Evolutionary conservation across 2,888 invertebrate species (phyloP), one percentile per base, ranked within the genome.

Genomic region (Ormyrus thymus): DNA sequence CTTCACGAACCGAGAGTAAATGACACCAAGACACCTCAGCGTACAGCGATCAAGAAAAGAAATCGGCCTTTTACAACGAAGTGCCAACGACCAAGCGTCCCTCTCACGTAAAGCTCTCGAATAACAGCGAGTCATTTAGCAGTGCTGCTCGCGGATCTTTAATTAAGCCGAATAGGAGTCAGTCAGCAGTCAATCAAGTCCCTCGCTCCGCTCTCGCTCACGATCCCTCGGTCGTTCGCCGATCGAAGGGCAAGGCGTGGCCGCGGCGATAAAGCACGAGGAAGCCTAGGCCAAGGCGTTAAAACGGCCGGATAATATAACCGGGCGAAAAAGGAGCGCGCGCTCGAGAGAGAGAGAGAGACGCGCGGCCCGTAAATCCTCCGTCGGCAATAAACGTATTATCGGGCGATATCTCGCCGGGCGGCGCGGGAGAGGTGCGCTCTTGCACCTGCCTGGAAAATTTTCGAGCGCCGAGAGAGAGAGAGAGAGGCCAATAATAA

Each of bases 351-450:
- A 7, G 10, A 15, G 48, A 64, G 48, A 45, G 45, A 45, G 61
- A 11, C 51, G 9, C 29, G 62, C n/a, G 10, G 15, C n/a, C 83
- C 84, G 83, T 85, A 85, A 85, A 85, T 86, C 82, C 82, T 76
- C 81, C 79, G 82, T 83, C 83, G 83, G 29, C 79, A 83, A 85
- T 85, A 86, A 85, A 84, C 82, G 83, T 84, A 85, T 86, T 86
- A 86, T 85, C 84, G 82, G 76, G 69, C 76, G 66, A 81, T 75
- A 80, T 81, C 79, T 79, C 70, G 70, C 8, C 15, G n/a, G 29
- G 11, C 3, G n/a, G 50, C 11, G 58, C 15, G 13, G 13, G 6
- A 65, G 61, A 53, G 11, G 73, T 58, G 71, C 62, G 78, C 79
- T n/a, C n/a, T n/a, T 62, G 59, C 77, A 81, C 80, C 83, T 85